These are phyloP conservation scores for Epistrophe eligans DNA, from an alignment of 2,888 invertebrate species.

Conservation along the genomic window DNA sequence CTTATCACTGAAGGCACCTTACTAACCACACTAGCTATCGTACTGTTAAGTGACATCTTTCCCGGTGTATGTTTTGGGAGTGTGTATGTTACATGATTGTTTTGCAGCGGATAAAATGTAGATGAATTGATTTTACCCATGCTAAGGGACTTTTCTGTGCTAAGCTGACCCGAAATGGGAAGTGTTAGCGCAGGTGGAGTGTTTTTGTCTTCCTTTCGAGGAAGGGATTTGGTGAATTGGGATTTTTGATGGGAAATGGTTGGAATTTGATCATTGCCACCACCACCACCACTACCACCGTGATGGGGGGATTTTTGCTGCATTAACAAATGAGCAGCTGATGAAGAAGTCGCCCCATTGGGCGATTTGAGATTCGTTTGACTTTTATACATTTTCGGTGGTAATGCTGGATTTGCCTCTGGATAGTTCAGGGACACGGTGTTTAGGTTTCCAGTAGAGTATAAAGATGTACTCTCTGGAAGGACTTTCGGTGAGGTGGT, in stretches of 20 bases:
- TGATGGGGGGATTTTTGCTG: conserved; percentile 70
- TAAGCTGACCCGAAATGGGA: conserved; percentile 77
- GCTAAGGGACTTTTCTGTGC: conserved; percentile 75
- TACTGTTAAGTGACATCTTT: conserved; percentile 83
- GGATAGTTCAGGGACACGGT: conserved; percentile 75
- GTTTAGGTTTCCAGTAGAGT: conserved; percentile 64
- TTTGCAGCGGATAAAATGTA: conserved; percentile 83
- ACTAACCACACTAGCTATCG: conserved; percentile 83
- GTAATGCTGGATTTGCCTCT: conserved; percentile 82
- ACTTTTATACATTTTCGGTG: conserved; percentile 84
- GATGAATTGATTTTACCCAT: conserved; percentile 82
- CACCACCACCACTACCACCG: conserved; percentile 8
- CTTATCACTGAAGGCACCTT: conserved; percentile 84
- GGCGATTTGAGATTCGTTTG: conserved; percentile 82
- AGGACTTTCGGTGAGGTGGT: conserved; percentile 61
- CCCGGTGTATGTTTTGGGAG: conserved; percentile 83
- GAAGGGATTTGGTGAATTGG: conserved; percentile 78
- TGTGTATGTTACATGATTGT: conserved; percentile 83
- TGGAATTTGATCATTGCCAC: conserved; percentile 56
- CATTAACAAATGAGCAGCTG: conserved; percentile 74
- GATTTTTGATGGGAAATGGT: conserved; percentile 73
- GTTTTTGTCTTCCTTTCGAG: conserved; percentile 78
- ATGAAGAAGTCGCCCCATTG: conserved; percentile 33
- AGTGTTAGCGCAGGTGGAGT: conserved; percentile 81
- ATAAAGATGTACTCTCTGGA: conserved; percentile 69